Evolutionary conservation across 2,888 invertebrate genomes (phyloP).

Genomic region (Phoenoteleia sp.): DNA sequence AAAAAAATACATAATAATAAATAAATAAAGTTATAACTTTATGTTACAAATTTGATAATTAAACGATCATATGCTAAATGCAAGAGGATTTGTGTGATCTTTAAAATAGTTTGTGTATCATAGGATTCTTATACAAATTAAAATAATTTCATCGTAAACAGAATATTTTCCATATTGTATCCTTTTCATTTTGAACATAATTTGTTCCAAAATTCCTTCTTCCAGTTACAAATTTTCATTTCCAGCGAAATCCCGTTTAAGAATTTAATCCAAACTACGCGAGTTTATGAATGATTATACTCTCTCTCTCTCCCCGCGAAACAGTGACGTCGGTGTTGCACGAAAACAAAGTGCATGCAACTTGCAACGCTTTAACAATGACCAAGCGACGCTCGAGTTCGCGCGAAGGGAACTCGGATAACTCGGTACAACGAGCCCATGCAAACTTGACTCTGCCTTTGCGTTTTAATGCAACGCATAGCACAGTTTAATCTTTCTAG

Average conservation of each 20-base stretch:
- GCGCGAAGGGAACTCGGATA: constrained; percentile 31
- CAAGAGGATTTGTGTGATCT: too few relatives aligned
- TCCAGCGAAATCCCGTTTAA: not conserved
- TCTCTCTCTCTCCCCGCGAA: not conserved
- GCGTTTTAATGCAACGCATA: constrained; percentile 27
- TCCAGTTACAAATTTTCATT: not conserved
- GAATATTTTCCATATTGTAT: too few relatives aligned
- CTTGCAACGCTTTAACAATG: constrained; percentile 58
- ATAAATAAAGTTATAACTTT: too few relatives aligned
- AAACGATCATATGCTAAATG: too few relatives aligned
- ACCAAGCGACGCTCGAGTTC: constrained; percentile 49
- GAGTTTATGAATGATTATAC: constrained; percentile 39
- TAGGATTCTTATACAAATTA: too few relatives aligned
- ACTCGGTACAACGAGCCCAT: constrained; percentile 24
- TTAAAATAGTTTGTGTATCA: too few relatives aligned
- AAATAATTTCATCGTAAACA: too few relatives aligned
- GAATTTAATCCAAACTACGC: constrained; percentile 26
- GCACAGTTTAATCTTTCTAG: constrained; percentile 34
- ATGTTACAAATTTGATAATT: too few relatives aligned
- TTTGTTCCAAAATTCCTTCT: not conserved
- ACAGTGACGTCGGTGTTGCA: constrained; percentile 35
- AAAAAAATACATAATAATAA: too few relatives aligned
- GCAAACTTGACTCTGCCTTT: constrained; percentile 44
- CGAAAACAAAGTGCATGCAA: constrained; percentile 58
- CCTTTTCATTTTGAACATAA: too few relatives aligned